Conservation (phyloP, 2,113 vertebrate species). For the Pachyramphus minor region DNA sequence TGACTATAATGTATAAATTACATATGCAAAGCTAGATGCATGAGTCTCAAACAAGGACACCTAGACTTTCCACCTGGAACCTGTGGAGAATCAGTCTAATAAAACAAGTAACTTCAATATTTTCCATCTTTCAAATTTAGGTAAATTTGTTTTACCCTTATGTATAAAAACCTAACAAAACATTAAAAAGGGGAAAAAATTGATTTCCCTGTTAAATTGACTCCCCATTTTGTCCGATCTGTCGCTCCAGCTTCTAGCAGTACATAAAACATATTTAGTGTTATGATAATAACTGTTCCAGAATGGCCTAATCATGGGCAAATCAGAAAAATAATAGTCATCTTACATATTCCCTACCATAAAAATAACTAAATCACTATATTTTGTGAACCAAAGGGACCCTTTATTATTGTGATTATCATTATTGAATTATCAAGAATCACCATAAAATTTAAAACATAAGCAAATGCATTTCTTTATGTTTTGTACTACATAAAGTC, state of each 20-base stretch:
- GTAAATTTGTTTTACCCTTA: not conserved
- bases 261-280: not conserved
- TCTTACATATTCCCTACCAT: not conserved
- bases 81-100: not conserved
- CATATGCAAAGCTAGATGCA: not conserved
- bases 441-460: slow-evolving; percentile 8
- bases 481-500: not conserved
- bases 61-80: not conserved
- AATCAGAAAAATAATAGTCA: not conserved
- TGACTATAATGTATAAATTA: not conserved
- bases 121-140: not conserved
- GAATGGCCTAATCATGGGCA: not conserved
- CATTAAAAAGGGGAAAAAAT: not conserved
- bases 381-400: not conserved
- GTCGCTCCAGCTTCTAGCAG: not conserved
- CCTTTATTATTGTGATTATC: not conserved
- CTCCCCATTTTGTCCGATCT: not conserved
- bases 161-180: fast-evolving
- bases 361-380: not conserved
- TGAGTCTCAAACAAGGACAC: not conserved
- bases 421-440: slow-evolving; percentile 28
- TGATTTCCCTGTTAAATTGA: not conserved
- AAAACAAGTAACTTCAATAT: not conserved
- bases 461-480: not conserved
- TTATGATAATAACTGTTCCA: not conserved